A percentile compares a stretch with the other conserved stretches of the same genome.
Evolutionary conservation across 2,888 invertebrate species (phyloP).

Genomic region (Platycheirus rosarum): DNA sequence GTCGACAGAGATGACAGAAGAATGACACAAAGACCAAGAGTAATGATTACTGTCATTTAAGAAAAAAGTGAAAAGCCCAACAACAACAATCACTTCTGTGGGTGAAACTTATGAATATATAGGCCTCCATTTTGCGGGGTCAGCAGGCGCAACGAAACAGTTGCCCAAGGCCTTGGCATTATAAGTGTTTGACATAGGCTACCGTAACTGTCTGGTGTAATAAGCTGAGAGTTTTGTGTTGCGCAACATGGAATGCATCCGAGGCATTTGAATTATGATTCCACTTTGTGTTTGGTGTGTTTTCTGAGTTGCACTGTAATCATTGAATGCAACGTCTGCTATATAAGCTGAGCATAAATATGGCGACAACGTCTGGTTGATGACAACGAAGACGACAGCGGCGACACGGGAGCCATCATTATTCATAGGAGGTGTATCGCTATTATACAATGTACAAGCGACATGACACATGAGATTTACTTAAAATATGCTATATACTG

Average conservation of each 20-base stretch:
- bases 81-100: slow-evolving; percentile 10
- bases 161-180: slow-evolving; percentile 46
- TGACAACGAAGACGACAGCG: neutral
- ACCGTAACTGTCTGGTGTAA: slow-evolving; percentile 27
- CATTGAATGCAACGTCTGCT: slow-evolving; percentile 16
- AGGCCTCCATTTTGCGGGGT: slow-evolving; percentile 11
- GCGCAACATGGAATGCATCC: slow-evolving; percentile 56
- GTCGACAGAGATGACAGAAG: slow-evolving; percentile 12
- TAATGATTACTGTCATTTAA: slow-evolving; percentile 44
- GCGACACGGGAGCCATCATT: slow-evolving; percentile 35
- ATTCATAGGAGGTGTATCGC: slow-evolving; percentile 35
- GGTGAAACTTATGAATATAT: slow-evolving; percentile 10
- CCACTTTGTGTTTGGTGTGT: slow-evolving; percentile 34
- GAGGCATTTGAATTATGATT: slow-evolving; percentile 59
- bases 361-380: slow-evolving; percentile 13
- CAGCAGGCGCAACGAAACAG: slow-evolving; percentile 19
- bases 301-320: slow-evolving; percentile 12
- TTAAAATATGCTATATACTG: slow-evolving; percentile 11
- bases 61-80: slow-evolving; percentile 28
- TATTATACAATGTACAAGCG: neutral
- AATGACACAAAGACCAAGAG: slow-evolving; percentile 3
- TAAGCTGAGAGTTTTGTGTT: slow-evolving; percentile 40
- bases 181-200: slow-evolving; percentile 38
- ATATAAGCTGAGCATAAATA: neutral
- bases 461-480: slow-evolving; percentile 26